Evolutionary conservation across 2,113 vertebrate species (phyloP), one percentile per base, ranked within the genome.

Genomic region (Clarias batrachus): DNA sequence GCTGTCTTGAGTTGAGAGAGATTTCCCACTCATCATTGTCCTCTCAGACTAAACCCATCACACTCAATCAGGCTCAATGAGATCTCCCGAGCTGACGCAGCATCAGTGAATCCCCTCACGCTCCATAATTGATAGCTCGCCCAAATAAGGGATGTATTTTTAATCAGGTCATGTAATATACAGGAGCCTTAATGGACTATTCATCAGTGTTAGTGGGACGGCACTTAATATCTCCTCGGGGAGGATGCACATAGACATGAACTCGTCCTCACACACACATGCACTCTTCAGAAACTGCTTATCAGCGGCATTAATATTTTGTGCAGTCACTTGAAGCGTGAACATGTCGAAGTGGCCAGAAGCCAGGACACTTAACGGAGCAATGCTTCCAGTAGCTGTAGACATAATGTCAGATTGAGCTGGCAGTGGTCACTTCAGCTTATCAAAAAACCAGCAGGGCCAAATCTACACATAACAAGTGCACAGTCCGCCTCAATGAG

Each of bases 111-210:
- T 91, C 86, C 86, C 77, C 89, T 60, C 19, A 87, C 89, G 89
- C 88, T 87, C 84, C 81, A 91, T 91, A 93, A 93, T 92, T 93
- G 93, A 94, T 92, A 52, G 89, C 90, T 85, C 41, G 76, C 84
- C 81, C 74, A 57, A 77, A 54, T 85, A 86, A 88, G 88, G 88
- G 90, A 93, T 90, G 88, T 90, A 91, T 94, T 89, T 93, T 93
- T 93, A 89, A 94, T 93, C 91, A 91, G 89, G 85, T 92, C 90
- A 92, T 93, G 91, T 91, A 92, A 93, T 92, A 94, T 93, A 88
- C 90, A 93, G 68, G 86, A 89, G 83, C 12, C 77, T 89, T 94
- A 94, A 93, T 91, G 90, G 92, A 82, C 86, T 88, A 92, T 90
- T 92, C 89, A 88, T 93, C 91, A 92, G 85, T 89, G 90, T 92